Conservation (phyloP, 2,888 invertebrate species). For the Heliconius charithonia region DNA sequence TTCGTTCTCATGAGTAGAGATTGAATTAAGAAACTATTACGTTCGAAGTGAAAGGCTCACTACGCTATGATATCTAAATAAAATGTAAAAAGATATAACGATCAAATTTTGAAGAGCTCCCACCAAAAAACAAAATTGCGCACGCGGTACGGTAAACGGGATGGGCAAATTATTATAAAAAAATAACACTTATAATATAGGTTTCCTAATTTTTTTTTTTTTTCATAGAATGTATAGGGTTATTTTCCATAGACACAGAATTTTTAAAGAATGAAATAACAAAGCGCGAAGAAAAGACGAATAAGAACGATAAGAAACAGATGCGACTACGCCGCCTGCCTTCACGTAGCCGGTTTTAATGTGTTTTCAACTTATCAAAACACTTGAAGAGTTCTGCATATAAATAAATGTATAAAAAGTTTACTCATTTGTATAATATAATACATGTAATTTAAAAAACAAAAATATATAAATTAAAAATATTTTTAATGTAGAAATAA, state of each 20-base stretch:
- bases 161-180: background rate
- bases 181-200: background rate
- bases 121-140: background rate
- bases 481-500: background rate
- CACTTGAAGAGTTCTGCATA: background rate
- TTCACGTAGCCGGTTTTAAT: conserved; percentile 2
- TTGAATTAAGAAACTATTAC: background rate
- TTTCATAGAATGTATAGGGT: background rate
- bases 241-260: background rate
- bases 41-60: no score
- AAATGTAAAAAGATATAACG: no score
- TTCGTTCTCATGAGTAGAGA: background rate
- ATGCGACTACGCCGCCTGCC: conserved; percentile 19
- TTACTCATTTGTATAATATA: background rate
- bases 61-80: no score
- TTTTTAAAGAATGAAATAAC: background rate
- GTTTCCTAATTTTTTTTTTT: background rate
- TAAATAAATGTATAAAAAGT: background rate
- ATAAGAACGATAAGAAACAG: conserved; percentile 6
- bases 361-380: background rate
- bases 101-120: no score
- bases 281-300: background rate
- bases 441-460: background rate
- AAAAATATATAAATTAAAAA: background rate
- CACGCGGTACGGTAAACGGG: background rate